Percentiles rank a stretch among this genome's conserved stretches.
Conservation (phyloP, 2,888 invertebrate genomes). For the Ophion slaviceki region DNA sequence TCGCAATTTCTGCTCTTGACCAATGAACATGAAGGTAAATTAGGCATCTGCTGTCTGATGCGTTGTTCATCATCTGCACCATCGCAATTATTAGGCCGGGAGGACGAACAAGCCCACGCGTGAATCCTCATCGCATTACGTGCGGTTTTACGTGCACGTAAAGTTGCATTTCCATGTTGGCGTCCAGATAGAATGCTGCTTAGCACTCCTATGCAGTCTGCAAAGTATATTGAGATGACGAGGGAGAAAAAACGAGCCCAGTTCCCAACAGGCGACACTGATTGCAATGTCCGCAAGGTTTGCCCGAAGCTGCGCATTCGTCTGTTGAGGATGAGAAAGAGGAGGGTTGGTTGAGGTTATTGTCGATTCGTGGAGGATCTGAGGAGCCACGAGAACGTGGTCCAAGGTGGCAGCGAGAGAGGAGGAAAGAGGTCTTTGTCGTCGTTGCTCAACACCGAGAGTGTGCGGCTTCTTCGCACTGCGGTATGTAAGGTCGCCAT, state of each 20-base stretch:
- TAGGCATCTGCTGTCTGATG: no score
- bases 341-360: constrained; percentile 7
- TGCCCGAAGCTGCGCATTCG: neutral
- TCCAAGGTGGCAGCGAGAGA: neutral
- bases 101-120: no score
- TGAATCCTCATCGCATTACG: no score
- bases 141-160: no score
- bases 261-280: neutral
- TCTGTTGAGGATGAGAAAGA: neutral
- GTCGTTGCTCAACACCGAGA: constrained; percentile 36
- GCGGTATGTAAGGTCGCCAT: constrained; percentile 32
- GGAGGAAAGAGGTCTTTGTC: constrained; percentile 32
- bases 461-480: constrained; percentile 48
- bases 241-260: no score
- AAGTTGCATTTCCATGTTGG: no score
- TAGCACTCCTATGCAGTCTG: no score
- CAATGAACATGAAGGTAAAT: neutral
- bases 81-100: no score
- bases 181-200: no score
- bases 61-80: no score
- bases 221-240: no score
- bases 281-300: neutral
- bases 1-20: neutral
- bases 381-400: neutral
- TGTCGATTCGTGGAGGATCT: neutral